Evolutionary conservation across 2,113 vertebrate species (phyloP).

Genomic region (Platysternon megacephalum): DNA sequence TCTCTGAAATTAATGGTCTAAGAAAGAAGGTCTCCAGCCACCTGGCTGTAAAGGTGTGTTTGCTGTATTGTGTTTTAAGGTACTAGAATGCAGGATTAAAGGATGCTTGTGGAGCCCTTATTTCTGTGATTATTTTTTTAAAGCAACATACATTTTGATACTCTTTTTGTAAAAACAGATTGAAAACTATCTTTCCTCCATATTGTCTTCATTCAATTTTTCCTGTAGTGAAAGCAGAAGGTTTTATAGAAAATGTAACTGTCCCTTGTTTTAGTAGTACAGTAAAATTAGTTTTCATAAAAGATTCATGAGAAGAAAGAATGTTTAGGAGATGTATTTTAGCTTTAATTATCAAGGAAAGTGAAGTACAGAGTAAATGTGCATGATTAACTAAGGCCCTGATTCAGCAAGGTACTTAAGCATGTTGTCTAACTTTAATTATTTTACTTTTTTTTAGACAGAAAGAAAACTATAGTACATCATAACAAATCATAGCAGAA

Average conservation of each 20-base stretch:
- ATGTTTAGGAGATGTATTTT: background rate
- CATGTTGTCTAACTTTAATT: background rate
- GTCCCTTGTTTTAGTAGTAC: accelerated
- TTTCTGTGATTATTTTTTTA: background rate
- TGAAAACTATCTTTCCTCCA: accelerated
- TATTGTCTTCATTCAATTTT: background rate
- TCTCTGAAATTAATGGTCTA: background rate
- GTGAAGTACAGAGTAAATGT: background rate
- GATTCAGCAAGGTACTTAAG: background rate
- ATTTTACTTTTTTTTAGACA: background rate
- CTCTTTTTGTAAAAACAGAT: background rate
- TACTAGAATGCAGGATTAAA: background rate
- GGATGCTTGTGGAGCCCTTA: accelerated
- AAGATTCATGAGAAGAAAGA: background rate
- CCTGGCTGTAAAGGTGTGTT: background rate
- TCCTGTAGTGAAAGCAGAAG: background rate
- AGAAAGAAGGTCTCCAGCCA: background rate
- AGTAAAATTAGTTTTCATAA: background rate
- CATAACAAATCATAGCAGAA: accelerated
- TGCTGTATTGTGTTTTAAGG: background rate
- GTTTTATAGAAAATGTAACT: background rate
- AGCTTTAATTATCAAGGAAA: background rate
- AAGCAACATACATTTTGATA: background rate
- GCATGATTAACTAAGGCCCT: background rate
- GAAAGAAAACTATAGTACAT: background rate